Conservation (phyloP, 2,888 invertebrate genomes). For the Cancer borealis region DNA sequence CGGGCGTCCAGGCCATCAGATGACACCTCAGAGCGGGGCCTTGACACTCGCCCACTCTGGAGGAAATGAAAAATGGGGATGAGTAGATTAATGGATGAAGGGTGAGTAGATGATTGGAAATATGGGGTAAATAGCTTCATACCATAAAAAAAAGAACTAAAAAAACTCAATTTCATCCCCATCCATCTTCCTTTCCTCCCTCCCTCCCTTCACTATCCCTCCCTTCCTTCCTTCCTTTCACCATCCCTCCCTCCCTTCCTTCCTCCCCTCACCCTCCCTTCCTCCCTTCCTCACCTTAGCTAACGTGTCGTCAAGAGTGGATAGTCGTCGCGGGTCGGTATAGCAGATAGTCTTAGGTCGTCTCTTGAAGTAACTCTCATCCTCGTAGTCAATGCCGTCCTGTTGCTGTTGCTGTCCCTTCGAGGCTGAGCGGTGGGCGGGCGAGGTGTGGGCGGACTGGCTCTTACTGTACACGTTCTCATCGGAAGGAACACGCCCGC, state of each 20-base stretch:
- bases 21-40: constrained; percentile 62
- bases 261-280: background rate
- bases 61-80: background rate
- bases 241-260: background rate
- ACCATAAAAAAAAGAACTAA: too few relatives aligned
- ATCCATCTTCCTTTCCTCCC: background rate
- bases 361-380: constrained; percentile 74
- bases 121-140: too few relatives aligned
- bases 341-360: constrained; percentile 77
- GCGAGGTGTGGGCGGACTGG: constrained; percentile 66
- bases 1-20: constrained; percentile 41
- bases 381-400: constrained; percentile 73
- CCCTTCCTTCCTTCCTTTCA: background rate
- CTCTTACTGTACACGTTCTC: constrained; percentile 76
- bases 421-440: constrained; percentile 58
- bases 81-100: too few relatives aligned
- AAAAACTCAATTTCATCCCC: too few relatives aligned
- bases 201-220: background rate
- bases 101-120: too few relatives aligned
- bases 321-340: constrained; percentile 76
- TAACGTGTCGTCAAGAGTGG: constrained; percentile 75
- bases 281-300: constrained; percentile 61
- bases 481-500: constrained; percentile 76
- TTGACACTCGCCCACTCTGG: constrained; percentile 61
- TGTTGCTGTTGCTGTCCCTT: constrained; percentile 31